Evolutionary conservation across 2,888 invertebrate species (phyloP).

Genomic region (Andrena bicolor): DNA sequence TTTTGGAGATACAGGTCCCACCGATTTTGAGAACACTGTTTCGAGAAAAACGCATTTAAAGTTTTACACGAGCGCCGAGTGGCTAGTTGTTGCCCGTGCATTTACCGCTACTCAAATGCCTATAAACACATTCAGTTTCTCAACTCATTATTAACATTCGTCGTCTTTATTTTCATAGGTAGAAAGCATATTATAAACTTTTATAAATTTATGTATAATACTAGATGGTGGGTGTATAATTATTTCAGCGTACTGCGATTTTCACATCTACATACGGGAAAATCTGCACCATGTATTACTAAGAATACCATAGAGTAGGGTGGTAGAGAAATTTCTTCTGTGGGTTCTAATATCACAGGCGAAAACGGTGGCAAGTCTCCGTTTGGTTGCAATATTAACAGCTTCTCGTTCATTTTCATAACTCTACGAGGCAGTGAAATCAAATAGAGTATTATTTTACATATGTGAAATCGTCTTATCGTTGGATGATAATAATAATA

Average conservation of each 20-base stretch:
- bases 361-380: constrained; percentile 86
- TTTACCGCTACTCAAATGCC: too few species aligned
- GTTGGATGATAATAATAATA: neutral
- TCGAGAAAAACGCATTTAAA: too few species aligned
- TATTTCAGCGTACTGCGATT: constrained; percentile 20
- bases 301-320: constrained; percentile 89
- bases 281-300: constrained; percentile 86
- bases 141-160: neutral
- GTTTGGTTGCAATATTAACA: constrained; percentile 85
- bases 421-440: constrained; percentile 38
- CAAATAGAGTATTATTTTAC: constrained; percentile 7
- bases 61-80: too few species aligned
- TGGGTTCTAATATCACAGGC: constrained; percentile 85
- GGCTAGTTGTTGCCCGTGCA: too few species aligned
- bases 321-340: constrained; percentile 86
- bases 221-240: neutral
- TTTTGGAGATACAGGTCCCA: too few species aligned
- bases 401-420: constrained; percentile 87
- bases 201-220: constrained; percentile 35
- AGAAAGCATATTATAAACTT: constrained; percentile 32
- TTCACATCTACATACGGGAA: constrained; percentile 75
- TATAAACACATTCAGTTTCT: neutral
- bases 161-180: neutral
- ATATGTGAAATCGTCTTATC: constrained; percentile 16
- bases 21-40: too few species aligned